Evolutionary conservation across 1,140 invertebrate species (phyloP), one percentile per base, ranked within the genome.

Genomic region (Spodoptera frugiperda): DNA sequence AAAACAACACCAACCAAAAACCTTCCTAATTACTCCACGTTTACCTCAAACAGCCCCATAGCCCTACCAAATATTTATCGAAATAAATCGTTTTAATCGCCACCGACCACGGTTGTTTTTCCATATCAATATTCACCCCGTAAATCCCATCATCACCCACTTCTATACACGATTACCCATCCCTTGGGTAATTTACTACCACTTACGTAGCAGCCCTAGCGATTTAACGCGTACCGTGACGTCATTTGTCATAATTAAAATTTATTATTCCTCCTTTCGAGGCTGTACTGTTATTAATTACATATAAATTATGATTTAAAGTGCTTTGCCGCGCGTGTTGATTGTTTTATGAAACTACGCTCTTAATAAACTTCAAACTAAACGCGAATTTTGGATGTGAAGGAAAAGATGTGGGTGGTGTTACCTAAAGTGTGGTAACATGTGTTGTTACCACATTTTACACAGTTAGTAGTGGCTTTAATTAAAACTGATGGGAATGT

Each of bases 241-340:
- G 77, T 80, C 80, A 84, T 86, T 80, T 80, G 80, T 86, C 80
- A 81, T 82, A 79, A 85, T 85, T 85, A 83, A 72, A 79, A 82
- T 85, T 83, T 85, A 82, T 85, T 82, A 82, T 82, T 83, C 72
- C 77, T 77, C 81, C 51, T 76, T 82, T 83, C 70, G 77, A 67
- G 46, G 68, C 61, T 63, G 72, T 78, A 63, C 78, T 78, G 84
- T 83, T 83, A 85, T 88, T 86, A 87, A 83, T 83, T 81, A 81
- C 33, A 25, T 61, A 51, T 74, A 46, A 63, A 63, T 48, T 74
- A 81, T 82, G 80, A 84, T 84, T 87, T 83, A 81, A 78, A 77
- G 73, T 72, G 33, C 33, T 71, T 54, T 39, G 14, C 12, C 15
- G 30, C 25, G 49, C 17, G 15, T 39, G 33, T 21, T 65, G 44